Evolutionary conservation across 2,888 invertebrate species (phyloP).

Genomic region (Gryllus longicercus): DNA sequence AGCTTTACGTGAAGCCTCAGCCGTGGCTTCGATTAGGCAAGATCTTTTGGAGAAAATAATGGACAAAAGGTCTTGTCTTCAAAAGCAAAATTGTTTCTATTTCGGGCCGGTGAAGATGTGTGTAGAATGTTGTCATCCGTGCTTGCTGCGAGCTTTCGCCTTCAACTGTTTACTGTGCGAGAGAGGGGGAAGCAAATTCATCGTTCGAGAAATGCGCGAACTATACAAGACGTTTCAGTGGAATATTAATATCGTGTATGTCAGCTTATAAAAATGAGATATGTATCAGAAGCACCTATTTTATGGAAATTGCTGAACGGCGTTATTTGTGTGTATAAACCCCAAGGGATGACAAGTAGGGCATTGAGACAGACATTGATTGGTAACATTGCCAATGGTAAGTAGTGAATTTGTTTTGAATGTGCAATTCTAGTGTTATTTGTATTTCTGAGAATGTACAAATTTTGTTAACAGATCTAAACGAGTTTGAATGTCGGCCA

Average conservation of each 20-base stretch:
- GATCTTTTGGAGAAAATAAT: too few species aligned
- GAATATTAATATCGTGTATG: not conserved
- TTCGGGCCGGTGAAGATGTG: too few species aligned
- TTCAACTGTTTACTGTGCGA: too few species aligned
- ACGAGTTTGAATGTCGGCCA: slow-evolving; percentile 62
- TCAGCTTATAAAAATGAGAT: slow-evolving; percentile 24
- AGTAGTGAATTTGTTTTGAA: slow-evolving; percentile 37
- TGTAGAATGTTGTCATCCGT: too few species aligned
- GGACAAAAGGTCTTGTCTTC: too few species aligned
- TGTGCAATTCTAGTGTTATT: not conserved
- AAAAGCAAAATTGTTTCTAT: too few species aligned
- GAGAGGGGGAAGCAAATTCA: too few species aligned
- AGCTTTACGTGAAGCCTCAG: too few species aligned
- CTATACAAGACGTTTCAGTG: too few species aligned
- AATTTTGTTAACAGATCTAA: slow-evolving; percentile 59
- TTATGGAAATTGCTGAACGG: slow-evolving; percentile 70
- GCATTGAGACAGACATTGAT: slow-evolving; percentile 58
- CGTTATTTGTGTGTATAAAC: slow-evolving; percentile 75
- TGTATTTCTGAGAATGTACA: not conserved
- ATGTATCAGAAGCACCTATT: slow-evolving; percentile 39
- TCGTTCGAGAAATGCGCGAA: too few species aligned
- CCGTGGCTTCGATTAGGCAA: too few species aligned
- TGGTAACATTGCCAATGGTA: slow-evolving; percentile 67
- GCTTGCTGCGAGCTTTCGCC: too few species aligned
- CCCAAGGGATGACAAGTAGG: slow-evolving; percentile 56